Conservation (phyloP, 1,140 invertebrate genomes). For the Hylaeus volcanicus region DNA sequence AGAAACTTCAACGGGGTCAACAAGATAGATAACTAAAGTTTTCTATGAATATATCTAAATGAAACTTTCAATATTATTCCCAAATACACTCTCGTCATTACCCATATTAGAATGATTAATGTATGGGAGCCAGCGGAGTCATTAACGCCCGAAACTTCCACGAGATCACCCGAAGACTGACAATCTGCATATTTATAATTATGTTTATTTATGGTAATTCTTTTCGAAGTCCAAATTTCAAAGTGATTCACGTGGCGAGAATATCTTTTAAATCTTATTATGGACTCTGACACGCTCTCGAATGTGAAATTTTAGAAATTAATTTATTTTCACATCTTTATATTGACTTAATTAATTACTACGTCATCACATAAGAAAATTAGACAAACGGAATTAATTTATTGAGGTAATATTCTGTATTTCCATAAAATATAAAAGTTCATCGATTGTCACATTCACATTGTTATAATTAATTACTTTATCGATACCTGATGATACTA, state of each 20-base stretch:
- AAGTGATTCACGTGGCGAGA: not conserved
- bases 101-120: not conserved
- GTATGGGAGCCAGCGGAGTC: not conserved
- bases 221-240: not conserved
- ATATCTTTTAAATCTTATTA: not conserved
- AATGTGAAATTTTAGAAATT: no score
- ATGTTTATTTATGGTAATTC: conserved; percentile 4
- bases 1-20: not conserved
- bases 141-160: not conserved
- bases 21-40: conserved; percentile 3
- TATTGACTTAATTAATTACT: no score
- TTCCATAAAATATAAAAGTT: no score
- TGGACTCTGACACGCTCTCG: not conserved
- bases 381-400: no score
- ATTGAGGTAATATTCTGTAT: no score
- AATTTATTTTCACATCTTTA: no score
- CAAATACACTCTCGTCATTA: not conserved
- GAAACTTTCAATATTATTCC: not conserved
- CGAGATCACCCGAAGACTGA: not conserved
- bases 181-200: conserved; percentile 15
- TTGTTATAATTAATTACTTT: no score
- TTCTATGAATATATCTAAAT: not conserved
- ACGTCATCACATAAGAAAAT: no score
- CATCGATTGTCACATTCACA: no score
- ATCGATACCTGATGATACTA: no score